phyloP scores from a whole-genome alignment of 1,140 invertebrate genomes.

The Melitaea cinxia region DNA sequence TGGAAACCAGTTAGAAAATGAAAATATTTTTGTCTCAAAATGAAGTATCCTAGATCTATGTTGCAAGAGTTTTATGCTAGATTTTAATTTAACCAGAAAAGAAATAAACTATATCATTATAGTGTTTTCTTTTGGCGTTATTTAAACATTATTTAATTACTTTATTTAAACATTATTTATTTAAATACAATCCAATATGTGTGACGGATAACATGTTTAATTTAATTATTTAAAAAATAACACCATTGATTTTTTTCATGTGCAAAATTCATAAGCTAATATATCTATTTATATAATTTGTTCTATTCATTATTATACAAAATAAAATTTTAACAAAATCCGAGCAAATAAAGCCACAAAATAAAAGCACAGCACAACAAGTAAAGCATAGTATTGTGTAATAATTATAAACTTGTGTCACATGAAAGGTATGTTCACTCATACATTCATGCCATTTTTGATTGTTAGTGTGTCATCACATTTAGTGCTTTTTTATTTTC shows the following conservation, averaged over 20 bases:
- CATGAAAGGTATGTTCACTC: neutral
- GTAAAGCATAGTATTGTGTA: slow-evolving; percentile 32
- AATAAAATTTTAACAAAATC: neutral
- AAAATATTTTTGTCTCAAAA: too few relatives aligned
- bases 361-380: slow-evolving; percentile 54
- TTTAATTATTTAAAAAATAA: too few relatives aligned
- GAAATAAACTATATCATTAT: neutral
- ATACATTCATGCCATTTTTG: slow-evolving; percentile 3
- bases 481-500: neutral
- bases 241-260: too few relatives aligned
- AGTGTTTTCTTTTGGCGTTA: neutral
- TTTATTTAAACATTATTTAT: too few relatives aligned
- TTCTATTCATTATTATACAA: neutral
- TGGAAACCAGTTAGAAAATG: too few relatives aligned
- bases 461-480: neutral
- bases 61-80: neutral
- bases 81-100: too few relatives aligned
- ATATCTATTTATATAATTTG: too few relatives aligned
- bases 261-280: too few relatives aligned
- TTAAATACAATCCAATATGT: too few relatives aligned
- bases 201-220: too few relatives aligned
- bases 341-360: slow-evolving; percentile 53
- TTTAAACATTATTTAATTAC: neutral
- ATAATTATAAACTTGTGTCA: neutral
- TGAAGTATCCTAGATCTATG: too few relatives aligned